Evolutionary conservation across 1,140 invertebrate genomes (phyloP).

Genomic region (Catajapyx aquilonaris): DNA sequence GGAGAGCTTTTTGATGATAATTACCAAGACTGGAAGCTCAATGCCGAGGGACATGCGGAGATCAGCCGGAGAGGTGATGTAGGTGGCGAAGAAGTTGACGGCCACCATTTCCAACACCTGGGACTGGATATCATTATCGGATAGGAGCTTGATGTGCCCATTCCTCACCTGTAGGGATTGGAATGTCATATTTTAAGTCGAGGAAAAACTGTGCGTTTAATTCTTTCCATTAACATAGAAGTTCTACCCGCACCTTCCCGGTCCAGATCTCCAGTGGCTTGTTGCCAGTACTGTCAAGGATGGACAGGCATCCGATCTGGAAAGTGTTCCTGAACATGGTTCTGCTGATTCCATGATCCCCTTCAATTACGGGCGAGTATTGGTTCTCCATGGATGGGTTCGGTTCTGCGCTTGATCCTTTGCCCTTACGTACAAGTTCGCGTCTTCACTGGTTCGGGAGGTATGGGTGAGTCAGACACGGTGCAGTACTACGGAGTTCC

Average conservation of each 20-base stretch:
- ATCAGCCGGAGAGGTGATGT: constrained; percentile 95
- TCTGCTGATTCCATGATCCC: too few species aligned
- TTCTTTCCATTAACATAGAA: neutral
- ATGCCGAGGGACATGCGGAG: constrained; percentile 95
- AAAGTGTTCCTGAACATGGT: constrained; percentile 99
- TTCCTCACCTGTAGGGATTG: too few species aligned
- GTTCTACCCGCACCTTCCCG: constrained; percentile 52
- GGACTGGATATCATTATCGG: constrained; percentile 98
- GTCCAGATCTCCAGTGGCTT: constrained; percentile 99
- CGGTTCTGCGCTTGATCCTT: too few species aligned
- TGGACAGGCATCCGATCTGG: constrained; percentile 95
- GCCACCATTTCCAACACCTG: constrained; percentile 96
- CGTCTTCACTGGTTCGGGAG: too few species aligned
- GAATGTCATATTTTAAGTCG: too few species aligned
- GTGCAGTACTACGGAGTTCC: too few species aligned
- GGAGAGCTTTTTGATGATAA: constrained; percentile 99
- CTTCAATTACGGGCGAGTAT: too few species aligned
- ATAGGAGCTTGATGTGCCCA: constrained; percentile 98
- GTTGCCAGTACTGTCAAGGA: constrained; percentile 96
- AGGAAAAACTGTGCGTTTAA: constrained; percentile 15
- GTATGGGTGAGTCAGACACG: too few species aligned
- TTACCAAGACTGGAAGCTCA: constrained; percentile 93
- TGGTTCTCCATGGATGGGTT: too few species aligned
- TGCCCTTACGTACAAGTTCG: too few species aligned
- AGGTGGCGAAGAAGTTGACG: constrained; percentile 96